Conservation (phyloP, 2,888 invertebrate genomes). For the Aspidiotus destructor region DNA sequence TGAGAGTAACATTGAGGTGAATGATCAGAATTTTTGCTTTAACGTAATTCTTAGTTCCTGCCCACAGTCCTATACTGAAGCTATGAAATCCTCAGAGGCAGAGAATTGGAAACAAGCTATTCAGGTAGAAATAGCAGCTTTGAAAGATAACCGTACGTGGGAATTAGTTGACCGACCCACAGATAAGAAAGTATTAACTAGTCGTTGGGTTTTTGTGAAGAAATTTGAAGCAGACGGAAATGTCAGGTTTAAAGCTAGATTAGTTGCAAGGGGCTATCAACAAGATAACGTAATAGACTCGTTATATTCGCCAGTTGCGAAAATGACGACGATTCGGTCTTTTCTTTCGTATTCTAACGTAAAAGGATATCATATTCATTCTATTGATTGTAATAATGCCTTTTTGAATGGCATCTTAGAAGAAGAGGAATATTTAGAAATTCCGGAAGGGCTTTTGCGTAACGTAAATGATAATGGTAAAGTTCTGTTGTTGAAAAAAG, state of each 20-base stretch:
- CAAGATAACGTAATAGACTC: not conserved
- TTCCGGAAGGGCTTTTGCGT: not conserved
- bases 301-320: not conserved
- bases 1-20: not conserved
- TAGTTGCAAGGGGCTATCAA: not conserved
- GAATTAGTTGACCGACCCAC: not conserved
- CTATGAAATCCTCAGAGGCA: not conserved
- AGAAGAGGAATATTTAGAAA: not conserved
- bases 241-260: not conserved
- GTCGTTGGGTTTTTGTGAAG: not conserved
- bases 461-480: not conserved
- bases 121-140: not conserved
- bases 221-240: not conserved
- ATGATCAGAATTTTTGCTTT: not conserved
- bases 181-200: not conserved
- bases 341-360: too few relatives aligned
- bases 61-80: not conserved
- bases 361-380: not conserved
- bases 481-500: not conserved
- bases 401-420: not conserved
- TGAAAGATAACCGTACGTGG: not conserved
- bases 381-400: too few relatives aligned
- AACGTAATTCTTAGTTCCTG: not conserved
- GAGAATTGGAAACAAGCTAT: not conserved
- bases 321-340: not conserved